Base-by-base conservation (phyloP, 2,888 invertebrate genomes). In the Cephus runcator region DNA sequence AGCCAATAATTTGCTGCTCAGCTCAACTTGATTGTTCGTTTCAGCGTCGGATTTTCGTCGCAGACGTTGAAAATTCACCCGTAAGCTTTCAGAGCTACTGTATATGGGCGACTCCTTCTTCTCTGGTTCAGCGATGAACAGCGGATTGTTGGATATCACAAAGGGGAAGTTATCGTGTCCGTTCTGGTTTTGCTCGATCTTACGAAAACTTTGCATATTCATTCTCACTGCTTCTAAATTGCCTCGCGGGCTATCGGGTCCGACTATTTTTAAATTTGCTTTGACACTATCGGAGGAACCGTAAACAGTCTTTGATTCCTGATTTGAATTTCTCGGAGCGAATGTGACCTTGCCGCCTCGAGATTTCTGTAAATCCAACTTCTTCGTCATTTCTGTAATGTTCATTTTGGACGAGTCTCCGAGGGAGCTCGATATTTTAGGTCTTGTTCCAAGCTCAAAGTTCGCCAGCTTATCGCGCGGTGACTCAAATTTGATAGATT, bases 121-220 rank as follows among this genome's bases (percentile, higher is more conserved):
- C 2, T 90, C 90, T 0, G 87, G 79, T 15, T 91, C 90, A 0
- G 88, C 86, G n/a, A 88, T 85, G 77, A 91, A 91, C 12, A 91
- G 74, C 0, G 91, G 90, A 83, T 91, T 91, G 76, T 87, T 91
- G 0, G 91, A 90, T 81, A 90, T 90, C 1, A 90, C 88, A 68
- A 88, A 90, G 0, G 91, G 90, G 76, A 86, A 90, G 36, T 83
- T 83, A 0, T 90, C 90, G 75, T 90, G 89, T 1, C 87, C 86
- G 69, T 89, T 88, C 75, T 89, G 87, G 56, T 86, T 88, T 12
- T 86, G 84, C 36, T 90, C 89, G 30, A 86, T 83, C 74, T 89
- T 89, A 1, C 88, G 87, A 35, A 87, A 87, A 33, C 82, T 87
- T 35, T 88, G 89, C 4, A 90, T 83, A 33, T 88, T 90, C 34